A percentile compares a stretch with the other conserved stretches of the same genome.
These are phyloP conservation scores for Cryptomyrus ogoouensis DNA, from an alignment of 2,113 vertebrate genomes.

Conservation along the genomic window DNA sequence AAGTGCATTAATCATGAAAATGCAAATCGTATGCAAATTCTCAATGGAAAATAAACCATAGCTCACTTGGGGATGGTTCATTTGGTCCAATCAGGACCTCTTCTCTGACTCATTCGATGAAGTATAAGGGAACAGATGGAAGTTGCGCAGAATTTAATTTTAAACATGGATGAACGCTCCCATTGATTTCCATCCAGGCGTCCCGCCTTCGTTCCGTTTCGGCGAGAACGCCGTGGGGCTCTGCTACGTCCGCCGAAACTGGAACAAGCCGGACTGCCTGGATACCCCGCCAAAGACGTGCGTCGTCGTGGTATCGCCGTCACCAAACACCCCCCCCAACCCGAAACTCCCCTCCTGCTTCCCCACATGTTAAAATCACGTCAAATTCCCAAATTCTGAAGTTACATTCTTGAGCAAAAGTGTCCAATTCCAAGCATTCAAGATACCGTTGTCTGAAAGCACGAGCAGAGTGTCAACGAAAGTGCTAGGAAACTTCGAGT, in stretches of 20 bases:
- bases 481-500: not conserved
- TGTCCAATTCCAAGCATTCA: not conserved
- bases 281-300: not conserved
- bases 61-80: not conserved
- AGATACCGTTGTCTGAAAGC: not conserved
- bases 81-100: conserved; percentile 2
- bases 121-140: conserved; percentile 9
- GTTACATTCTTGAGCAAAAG: not conserved
- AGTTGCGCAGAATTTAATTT: conserved; percentile 15
- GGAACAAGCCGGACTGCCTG: not conserved
- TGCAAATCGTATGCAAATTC: conserved; percentile 12
- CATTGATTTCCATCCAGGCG: not conserved
- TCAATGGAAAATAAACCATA: not conserved
- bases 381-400: not conserved
- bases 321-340: not conserved
- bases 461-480: not conserved
- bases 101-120: conserved; percentile 9
- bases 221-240: not conserved
- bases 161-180: not conserved
- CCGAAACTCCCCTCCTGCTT: not conserved
- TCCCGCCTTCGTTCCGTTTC: not conserved
- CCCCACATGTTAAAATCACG: not conserved
- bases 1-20: conserved; percentile 4
- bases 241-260: not conserved
- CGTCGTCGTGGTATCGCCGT: not conserved